phyloP scores from a whole-genome alignment of 1,140 invertebrate genomes.

The Cotesia typhae region DNA sequence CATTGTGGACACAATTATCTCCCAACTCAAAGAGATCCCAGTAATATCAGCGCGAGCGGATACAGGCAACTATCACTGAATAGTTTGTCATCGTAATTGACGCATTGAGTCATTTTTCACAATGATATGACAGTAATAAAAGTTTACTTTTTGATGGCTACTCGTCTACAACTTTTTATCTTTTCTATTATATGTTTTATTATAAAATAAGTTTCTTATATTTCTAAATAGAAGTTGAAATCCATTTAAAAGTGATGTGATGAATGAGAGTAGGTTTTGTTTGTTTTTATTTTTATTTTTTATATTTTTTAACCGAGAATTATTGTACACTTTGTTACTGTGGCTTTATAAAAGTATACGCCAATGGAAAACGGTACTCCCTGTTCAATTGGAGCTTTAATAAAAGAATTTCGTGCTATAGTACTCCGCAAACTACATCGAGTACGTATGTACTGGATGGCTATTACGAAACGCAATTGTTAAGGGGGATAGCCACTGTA shows the following conservation, averaged over 20 bases:
- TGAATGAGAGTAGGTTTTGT: too few relatives aligned
- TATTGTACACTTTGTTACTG: background rate
- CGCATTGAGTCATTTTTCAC: background rate
- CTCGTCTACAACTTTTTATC: too few relatives aligned
- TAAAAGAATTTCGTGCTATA: constrained; percentile 3
- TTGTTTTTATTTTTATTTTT: too few relatives aligned
- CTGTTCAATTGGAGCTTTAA: constrained; percentile 17
- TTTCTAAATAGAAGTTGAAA: too few relatives aligned
- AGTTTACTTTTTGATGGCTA: background rate
- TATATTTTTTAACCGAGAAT: background rate
- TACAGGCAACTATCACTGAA: constrained; percentile 10
- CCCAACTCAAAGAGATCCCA: too few relatives aligned
- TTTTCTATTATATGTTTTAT: too few relatives aligned
- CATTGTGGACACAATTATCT: too few relatives aligned
- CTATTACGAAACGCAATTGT: constrained; percentile 21
- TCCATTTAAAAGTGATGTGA: too few relatives aligned
- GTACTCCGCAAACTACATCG: constrained; percentile 5
- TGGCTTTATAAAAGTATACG: background rate
- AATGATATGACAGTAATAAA: constrained; percentile 8
- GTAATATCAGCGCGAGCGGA: constrained; percentile 15
- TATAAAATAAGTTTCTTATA: too few relatives aligned
- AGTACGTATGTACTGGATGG: constrained; percentile 14
- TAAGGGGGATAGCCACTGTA: too few relatives aligned
- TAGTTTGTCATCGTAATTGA: background rate
- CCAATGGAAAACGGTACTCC: background rate